A percentile compares a stretch with the other conserved stretches of the same genome.
phyloP scores from a whole-genome alignment of 2,797 vertebrate genomes.

The Tympanoctomys barrerae region DNA sequence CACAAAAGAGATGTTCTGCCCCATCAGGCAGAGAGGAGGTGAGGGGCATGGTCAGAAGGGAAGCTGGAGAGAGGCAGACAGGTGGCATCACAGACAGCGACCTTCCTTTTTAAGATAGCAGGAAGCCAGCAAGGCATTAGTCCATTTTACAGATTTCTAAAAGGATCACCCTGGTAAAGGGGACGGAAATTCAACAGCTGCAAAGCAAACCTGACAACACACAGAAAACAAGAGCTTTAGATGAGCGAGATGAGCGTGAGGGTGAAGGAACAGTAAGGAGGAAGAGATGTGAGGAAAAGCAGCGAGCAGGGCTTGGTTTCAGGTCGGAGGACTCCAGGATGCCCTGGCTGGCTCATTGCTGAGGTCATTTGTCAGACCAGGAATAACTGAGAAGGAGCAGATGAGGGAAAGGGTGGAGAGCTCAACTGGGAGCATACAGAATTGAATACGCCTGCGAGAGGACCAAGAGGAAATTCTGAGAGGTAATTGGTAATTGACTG shows the following conservation, averaged over 20 bases:
- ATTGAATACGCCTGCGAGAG: neutral
- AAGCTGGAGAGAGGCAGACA: neutral
- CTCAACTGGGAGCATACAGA: neutral
- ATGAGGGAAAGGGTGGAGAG: neutral
- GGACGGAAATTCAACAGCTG: neutral
- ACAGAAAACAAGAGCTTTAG: neutral
- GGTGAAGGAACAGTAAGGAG: neutral
- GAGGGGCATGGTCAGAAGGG: neutral
- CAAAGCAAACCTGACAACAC: neutral
- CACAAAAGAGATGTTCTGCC: neutral
- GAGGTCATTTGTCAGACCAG: neutral
- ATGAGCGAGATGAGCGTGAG: neutral
- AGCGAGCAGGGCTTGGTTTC: too few species aligned
- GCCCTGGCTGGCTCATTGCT: neutral
- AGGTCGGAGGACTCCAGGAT: neutral
- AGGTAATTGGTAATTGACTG: slow-evolving; percentile 31
- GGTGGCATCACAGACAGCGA: neutral
- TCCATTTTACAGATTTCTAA: neutral
- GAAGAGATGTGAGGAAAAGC: neutral
- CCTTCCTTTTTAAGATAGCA: neutral
- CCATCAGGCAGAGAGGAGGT: neutral
- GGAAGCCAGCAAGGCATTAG: neutral
- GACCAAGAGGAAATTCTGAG: slow-evolving; percentile 25
- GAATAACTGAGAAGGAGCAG: neutral
- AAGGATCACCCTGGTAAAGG: neutral